phyloP scores from a whole-genome alignment of 2,797 vertebrate species.

The Clarias platycephalus region DNA sequence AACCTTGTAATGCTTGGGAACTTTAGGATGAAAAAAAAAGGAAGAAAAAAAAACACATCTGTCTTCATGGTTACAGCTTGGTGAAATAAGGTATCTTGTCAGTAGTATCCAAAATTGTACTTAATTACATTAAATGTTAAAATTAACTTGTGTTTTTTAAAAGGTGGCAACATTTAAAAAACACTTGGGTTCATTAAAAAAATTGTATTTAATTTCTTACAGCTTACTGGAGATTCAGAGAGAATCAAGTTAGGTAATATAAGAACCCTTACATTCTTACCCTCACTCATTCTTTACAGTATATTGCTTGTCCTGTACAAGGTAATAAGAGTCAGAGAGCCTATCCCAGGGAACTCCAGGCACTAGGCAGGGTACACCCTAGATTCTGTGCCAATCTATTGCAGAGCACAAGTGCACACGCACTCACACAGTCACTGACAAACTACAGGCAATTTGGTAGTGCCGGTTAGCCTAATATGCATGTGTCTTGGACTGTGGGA shows the following conservation, averaged over 20 bases:
- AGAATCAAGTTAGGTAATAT: background rate
- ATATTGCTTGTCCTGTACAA: too few species aligned
- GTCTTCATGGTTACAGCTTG: background rate
- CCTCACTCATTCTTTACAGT: too few species aligned
- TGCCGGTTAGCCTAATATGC: too few species aligned
- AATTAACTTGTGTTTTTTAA: background rate
- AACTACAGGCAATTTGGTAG: too few species aligned
- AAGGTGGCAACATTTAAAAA: too few species aligned
- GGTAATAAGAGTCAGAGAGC: too few species aligned
- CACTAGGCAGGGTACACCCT: too few species aligned
- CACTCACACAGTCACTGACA: too few species aligned
- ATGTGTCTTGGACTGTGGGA: too few species aligned
- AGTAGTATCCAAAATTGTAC: background rate
- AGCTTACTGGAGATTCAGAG: background rate
- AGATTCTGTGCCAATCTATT: too few species aligned
- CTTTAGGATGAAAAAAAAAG: background rate
- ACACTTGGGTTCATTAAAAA: background rate
- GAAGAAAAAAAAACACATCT: background rate
- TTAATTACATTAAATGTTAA: background rate
- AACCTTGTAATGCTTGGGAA: background rate
- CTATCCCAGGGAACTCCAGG: too few species aligned
- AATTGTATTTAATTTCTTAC: background rate
- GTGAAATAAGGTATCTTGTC: background rate
- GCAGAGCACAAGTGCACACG: too few species aligned
- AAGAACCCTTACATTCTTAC: background rate